Conservation (phyloP, 2,113 vertebrate species). For the Otis tarda region DNA sequence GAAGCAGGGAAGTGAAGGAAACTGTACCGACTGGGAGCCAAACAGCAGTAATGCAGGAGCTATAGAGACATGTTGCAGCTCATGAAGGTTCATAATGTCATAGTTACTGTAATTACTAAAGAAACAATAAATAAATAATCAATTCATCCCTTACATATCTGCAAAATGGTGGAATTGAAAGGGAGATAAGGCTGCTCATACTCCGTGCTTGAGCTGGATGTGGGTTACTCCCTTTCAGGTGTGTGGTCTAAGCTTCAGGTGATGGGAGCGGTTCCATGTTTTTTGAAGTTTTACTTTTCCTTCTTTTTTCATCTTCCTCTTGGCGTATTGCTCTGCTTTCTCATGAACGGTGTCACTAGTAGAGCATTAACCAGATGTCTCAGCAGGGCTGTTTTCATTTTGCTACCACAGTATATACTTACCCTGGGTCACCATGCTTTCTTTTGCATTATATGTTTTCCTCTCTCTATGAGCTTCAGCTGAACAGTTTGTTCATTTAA, state of each 20-base stretch:
- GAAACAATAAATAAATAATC: background rate
- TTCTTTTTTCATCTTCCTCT: constrained; percentile 9
- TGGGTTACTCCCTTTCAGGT: constrained; percentile 37
- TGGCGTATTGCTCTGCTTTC: background rate
- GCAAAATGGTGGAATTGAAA: background rate
- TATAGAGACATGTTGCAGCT: background rate
- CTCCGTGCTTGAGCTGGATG: background rate
- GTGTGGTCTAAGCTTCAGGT: constrained; percentile 61
- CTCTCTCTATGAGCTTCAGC: background rate
- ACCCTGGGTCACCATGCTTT: background rate
- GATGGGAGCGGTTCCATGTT: constrained; percentile 5
- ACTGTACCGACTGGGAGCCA: background rate
- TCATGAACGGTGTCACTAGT: background rate
- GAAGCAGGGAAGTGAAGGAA: background rate
- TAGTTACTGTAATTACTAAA: background rate
- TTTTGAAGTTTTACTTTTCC: constrained; percentile 36
- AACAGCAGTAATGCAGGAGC: background rate
- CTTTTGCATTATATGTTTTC: background rate
- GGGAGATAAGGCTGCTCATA: background rate
- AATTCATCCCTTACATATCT: background rate
- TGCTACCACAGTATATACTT: background rate
- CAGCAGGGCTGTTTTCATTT: background rate
- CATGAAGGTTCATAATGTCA: background rate
- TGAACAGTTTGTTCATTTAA: background rate
- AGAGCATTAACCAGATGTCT: background rate